Evolutionary conservation across 2,113 vertebrate genomes (phyloP).

Genomic region (Bothrops jararaca): DNA sequence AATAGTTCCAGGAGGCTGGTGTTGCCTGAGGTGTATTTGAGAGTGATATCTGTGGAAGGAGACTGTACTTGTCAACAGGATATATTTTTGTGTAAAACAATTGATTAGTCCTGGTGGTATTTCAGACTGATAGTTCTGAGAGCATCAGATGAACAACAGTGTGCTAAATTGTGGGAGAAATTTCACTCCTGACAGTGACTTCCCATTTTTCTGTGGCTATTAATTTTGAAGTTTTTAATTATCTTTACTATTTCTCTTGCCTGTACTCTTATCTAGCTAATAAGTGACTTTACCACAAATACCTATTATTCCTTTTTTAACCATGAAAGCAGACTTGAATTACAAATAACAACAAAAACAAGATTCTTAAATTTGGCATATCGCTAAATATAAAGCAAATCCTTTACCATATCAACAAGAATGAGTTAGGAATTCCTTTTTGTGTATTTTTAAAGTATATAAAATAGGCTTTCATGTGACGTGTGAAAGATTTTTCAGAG

Average conservation of each 20-base stretch:
- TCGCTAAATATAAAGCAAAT: neutral
- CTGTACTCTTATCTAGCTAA: neutral
- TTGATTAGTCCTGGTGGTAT: neutral
- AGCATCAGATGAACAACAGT: neutral
- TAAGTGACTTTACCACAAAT: neutral
- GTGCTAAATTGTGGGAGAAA: neutral
- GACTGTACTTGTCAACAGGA: neutral
- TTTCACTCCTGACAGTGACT: neutral
- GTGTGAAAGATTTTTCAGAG: neutral
- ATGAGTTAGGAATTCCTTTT: neutral
- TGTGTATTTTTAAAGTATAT: neutral
- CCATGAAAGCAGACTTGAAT: neutral
- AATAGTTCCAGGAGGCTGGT: neutral
- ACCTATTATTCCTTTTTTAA: neutral
- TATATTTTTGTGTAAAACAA: neutral
- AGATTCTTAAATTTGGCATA: neutral
- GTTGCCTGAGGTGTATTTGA: neutral
- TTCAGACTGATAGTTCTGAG: neutral
- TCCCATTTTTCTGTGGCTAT: neutral
- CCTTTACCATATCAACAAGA: neutral
- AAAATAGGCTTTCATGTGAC: neutral
- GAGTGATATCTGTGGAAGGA: neutral
- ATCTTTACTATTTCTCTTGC: neutral
- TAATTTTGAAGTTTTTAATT: neutral
- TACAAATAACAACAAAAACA: neutral